Conservation (phyloP, 2,113 vertebrate species). For the Sapajus apella region DNA sequence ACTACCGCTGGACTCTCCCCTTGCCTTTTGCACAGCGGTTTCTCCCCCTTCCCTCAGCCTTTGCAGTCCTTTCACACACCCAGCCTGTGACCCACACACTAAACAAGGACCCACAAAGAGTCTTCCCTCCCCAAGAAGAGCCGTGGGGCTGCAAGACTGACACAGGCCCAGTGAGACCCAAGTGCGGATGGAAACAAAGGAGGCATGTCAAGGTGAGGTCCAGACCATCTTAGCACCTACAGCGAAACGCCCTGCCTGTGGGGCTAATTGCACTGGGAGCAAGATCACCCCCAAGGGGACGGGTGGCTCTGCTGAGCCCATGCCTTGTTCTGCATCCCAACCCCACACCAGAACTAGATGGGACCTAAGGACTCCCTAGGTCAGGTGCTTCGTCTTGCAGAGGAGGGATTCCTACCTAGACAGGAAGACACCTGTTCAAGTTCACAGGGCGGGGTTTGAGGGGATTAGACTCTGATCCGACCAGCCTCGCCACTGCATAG, state of each 20-base stretch:
- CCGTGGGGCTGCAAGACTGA: background rate
- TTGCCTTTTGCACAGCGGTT: background rate
- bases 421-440: too few species aligned
- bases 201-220: background rate
- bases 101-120: background rate
- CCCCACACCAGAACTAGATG: accelerated
- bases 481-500: background rate
- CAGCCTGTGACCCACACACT: background rate
- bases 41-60: background rate
- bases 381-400: background rate
- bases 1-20: accelerated
- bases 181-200: background rate
- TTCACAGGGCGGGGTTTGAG: background rate
- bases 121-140: background rate
- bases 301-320: background rate
- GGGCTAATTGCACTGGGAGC: background rate
- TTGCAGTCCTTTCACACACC: too few species aligned
- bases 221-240: accelerated
- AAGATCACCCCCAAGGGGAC: background rate
- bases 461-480: background rate
- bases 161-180: background rate
- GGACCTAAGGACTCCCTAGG: background rate
- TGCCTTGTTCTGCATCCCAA: background rate
- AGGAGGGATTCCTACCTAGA: background rate
- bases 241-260: background rate